Evolutionary conservation across 2,888 invertebrate species (phyloP), one percentile per base, ranked within the genome.

Genomic region (Melinaea menophilus): DNA sequence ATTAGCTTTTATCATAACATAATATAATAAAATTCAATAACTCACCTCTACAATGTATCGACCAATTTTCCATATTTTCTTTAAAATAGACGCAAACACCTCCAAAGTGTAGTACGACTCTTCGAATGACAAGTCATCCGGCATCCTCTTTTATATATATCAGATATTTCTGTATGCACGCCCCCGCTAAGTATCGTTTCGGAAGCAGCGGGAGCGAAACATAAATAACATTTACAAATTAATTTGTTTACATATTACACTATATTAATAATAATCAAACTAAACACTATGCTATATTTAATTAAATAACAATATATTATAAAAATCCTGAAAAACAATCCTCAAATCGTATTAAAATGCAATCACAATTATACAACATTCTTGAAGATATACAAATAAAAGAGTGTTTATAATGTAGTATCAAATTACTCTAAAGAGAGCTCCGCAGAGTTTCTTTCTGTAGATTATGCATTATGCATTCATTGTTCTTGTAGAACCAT

Each of bases 151-250:
- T 74, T 77, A 75, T 77, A 76, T 72, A 55, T 62, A 65, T 67
- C 67, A 75, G 71, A 67, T 79, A 79, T 79, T 79, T 76, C 62
- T 73, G 65, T 65, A 63, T 35, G 57, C 60, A 59, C 69, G 62
- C 79, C 71, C 82, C 81, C 82, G 77, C 81, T 65, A 72, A 74
- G 82, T 70, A 69, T 71, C 61, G 57, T 66, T 69, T 68, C 55
- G 64, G 66, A 67, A 64, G 55, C 73, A 69, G 76, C 75, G 78
- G 80, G 80, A 74, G 80, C 68, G 67, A 58, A 62, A 55, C 67
- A 63, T 63, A 70, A 71, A 71, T 69, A 72, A 58, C 57, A 60
- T 58, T 63, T 63, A 61, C 56, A 56, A 48, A 48, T 31, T 9
- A 51, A 51, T 51, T 31, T 31, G 11, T 31, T 51, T 31, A 51